Evolutionary conservation across 2,797 vertebrate species (phyloP).

Genomic region (Pseudomugil gertrudae): DNA sequence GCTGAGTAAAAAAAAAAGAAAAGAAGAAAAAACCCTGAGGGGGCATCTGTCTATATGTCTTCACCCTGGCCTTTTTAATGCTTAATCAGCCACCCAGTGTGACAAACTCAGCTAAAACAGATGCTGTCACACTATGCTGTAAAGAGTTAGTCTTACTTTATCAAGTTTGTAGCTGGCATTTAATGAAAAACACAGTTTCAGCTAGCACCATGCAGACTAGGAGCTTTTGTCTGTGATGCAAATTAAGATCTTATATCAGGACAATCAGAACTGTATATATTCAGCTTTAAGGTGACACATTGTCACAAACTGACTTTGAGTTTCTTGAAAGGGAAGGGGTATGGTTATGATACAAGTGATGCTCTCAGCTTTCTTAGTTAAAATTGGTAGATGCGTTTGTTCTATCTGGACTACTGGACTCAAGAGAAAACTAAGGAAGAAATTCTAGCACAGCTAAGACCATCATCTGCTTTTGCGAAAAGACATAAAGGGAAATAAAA

Average conservation of each 20-base stretch:
- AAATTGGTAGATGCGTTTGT: neutral
- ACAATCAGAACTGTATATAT: neutral
- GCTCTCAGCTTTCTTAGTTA: neutral
- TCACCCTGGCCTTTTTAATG: slow-evolving; percentile 44
- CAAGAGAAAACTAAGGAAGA: neutral
- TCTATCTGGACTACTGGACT: neutral
- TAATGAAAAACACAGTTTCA: slow-evolving; percentile 13
- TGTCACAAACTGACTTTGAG: neutral
- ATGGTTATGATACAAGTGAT: neutral
- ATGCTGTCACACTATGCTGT: slow-evolving; percentile 35
- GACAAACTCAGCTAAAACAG: slow-evolving; percentile 47
- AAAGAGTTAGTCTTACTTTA: slow-evolving; percentile 26
- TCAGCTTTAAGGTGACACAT: neutral
- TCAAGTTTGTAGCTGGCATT: slow-evolving; percentile 20
- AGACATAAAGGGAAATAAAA: neutral
- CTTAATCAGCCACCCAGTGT: slow-evolving; percentile 63
- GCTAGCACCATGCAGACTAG: slow-evolving; percentile 10
- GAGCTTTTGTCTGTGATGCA: slow-evolving; percentile 3
- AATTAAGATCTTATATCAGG: slow-evolving; percentile 13
- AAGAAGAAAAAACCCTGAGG: slow-evolving; percentile 8
- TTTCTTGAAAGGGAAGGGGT: neutral
- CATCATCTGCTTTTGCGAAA: neutral
- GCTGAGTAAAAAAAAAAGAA: slow-evolving; percentile 39
- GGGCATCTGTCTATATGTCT: slow-evolving; percentile 12
- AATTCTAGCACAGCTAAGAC: neutral